Evolutionary conservation across 2,888 invertebrate species (phyloP).

Genomic region (Ophraella communa): DNA sequence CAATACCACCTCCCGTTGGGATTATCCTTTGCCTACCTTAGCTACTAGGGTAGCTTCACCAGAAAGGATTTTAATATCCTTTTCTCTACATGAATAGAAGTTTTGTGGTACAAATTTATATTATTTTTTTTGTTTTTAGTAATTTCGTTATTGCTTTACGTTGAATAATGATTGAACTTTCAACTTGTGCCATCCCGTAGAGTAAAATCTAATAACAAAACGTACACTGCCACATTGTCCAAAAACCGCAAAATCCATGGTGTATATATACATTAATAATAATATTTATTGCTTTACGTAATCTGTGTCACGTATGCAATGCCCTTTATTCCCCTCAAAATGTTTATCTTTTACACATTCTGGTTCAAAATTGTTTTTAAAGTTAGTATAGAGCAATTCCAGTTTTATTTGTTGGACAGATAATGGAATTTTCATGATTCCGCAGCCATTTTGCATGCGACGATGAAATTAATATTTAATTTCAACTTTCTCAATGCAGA

Average conservation of each 20-base stretch:
- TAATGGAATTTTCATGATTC: background rate
- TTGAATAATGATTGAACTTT: no score
- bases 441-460: background rate
- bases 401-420: background rate
- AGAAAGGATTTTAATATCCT: no score
- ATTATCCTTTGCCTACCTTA: no score
- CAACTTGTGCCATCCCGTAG: background rate
- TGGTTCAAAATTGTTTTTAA: constrained; percentile 24
- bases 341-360: constrained; percentile 37
- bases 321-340: constrained; percentile 32
- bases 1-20: no score
- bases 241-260: constrained; percentile 31
- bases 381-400: background rate
- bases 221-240: constrained; percentile 22
- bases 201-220: constrained; percentile 32
- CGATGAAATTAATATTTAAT: background rate
- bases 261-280: constrained; percentile 47
- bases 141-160: background rate
- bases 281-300: constrained; percentile 52
- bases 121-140: no score
- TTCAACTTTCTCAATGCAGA: background rate
- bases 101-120: no score
- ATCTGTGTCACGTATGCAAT: constrained; percentile 50
- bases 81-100: no score
- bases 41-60: no score